Evolutionary conservation across 2,888 invertebrate species (phyloP).

Genomic region (Biston stratarius): DNA sequence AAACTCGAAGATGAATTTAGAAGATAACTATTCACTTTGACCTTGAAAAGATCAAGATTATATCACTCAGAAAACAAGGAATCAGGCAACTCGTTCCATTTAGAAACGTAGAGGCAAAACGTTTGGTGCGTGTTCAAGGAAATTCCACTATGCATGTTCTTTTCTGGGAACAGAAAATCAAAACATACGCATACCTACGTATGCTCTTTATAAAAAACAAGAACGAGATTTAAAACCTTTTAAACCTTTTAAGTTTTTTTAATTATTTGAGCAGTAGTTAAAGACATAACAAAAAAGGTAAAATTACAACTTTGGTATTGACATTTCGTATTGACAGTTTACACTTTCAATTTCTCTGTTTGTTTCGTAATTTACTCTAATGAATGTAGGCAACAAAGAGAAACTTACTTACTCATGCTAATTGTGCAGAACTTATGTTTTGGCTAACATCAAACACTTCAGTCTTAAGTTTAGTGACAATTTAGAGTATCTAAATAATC

Average conservation of each 20-base stretch:
- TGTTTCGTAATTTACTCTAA: constrained; percentile 25
- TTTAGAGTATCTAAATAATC: neutral
- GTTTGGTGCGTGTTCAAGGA: too few relatives aligned
- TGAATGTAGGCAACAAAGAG: constrained; percentile 31
- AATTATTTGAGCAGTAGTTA: neutral
- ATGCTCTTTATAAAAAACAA: too few relatives aligned
- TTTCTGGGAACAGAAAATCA: too few relatives aligned
- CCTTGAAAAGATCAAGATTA: too few relatives aligned
- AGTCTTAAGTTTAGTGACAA: neutral
- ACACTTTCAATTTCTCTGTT: constrained; percentile 33
- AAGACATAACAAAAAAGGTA: constrained; percentile 1
- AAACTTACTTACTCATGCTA: constrained; percentile 17
- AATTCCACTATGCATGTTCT: too few relatives aligned
- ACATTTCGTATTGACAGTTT: constrained; percentile 4
- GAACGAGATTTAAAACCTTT: neutral
- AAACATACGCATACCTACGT: too few relatives aligned
- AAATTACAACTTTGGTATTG: constrained; percentile 6
- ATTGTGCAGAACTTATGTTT: constrained; percentile 24
- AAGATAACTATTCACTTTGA: too few relatives aligned
- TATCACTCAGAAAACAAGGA: too few relatives aligned
- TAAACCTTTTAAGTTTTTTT: neutral
- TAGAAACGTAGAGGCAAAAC: too few relatives aligned
- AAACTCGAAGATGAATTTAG: too few relatives aligned
- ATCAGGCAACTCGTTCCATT: too few relatives aligned
- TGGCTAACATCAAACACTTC: neutral